These are phyloP conservation scores for Leptinotarsa rubiginosa DNA, from an alignment of 2,888 invertebrate genomes.

Conservation along the genomic window DNA sequence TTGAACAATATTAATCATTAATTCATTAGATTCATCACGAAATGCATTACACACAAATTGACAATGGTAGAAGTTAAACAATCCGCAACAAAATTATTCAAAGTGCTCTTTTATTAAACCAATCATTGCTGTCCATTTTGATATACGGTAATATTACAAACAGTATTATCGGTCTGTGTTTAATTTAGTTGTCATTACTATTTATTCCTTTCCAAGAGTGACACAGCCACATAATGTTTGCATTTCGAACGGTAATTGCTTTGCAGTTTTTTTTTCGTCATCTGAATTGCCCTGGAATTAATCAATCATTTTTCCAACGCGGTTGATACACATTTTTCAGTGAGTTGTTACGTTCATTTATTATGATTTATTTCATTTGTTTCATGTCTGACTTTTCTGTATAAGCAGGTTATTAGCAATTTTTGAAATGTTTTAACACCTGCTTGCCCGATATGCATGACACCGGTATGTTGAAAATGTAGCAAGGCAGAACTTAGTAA, in stretches of 20 bases:
- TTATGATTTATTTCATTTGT: constrained; percentile 31
- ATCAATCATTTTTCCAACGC: constrained; percentile 16
- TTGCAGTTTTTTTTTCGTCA: constrained; percentile 19
- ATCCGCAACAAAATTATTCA: constrained; percentile 3
- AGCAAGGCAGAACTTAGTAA: neutral
- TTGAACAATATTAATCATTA: neutral
- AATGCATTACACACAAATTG: neutral
- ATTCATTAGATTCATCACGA: constrained; percentile 3
- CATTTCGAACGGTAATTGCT: constrained; percentile 25
- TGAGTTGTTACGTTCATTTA: constrained; percentile 12
- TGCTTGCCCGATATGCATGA: neutral
- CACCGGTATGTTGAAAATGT: neutral
- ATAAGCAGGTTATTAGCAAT: constrained; percentile 13
- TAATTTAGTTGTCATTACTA: constrained; percentile 41
- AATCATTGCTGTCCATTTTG: constrained; percentile 11
- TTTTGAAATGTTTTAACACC: neutral
- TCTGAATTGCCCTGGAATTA: constrained; percentile 22
- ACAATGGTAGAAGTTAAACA: constrained; percentile 14
- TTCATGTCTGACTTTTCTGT: neutral
- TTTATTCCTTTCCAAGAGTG: constrained; percentile 33
- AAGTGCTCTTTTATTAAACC: constrained; percentile 13
- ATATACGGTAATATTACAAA: constrained; percentile 16
- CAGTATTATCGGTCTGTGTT: constrained; percentile 24
- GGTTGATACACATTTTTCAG: constrained; percentile 27
- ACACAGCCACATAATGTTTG: constrained; percentile 33